Evolutionary conservation across 2,113 vertebrate genomes (phyloP).

Genomic region (Piliocolobus tephrosceles): DNA sequence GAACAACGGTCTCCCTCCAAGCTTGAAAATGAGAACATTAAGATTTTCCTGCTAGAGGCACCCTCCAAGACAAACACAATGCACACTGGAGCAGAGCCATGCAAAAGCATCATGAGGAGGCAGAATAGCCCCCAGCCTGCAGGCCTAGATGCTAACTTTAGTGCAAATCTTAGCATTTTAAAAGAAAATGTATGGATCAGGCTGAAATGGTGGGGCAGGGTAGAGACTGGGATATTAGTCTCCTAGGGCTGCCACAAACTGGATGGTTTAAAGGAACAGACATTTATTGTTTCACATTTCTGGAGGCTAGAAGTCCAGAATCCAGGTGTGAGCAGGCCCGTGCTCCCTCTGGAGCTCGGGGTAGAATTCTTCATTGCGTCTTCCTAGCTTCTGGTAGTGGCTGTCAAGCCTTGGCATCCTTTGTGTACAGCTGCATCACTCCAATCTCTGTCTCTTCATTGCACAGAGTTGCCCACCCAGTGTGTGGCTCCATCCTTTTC

Average conservation of each 20-base stretch:
- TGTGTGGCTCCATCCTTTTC: neutral
- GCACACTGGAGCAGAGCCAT: fast-evolving
- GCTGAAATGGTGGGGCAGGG: neutral
- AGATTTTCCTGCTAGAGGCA: neutral
- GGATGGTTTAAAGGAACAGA: neutral
- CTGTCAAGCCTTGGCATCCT: neutral
- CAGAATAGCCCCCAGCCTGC: neutral
- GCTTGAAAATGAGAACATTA: neutral
- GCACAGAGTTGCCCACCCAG: neutral
- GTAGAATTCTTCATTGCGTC: neutral
- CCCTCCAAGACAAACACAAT: neutral
- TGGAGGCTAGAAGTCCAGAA: neutral
- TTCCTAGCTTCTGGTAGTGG: neutral
- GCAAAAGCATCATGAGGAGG: neutral
- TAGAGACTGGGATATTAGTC: no score
- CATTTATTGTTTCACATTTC: neutral
- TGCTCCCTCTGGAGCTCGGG: no score
- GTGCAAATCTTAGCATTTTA: neutral
- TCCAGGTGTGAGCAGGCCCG: neutral
- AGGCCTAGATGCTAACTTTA: neutral
- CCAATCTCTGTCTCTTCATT: neutral
- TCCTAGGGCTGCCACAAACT: neutral
- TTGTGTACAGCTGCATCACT: neutral
- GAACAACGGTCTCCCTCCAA: neutral
- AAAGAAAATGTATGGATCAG: neutral